Evolutionary conservation across 2,113 vertebrate species (phyloP), one percentile per base, ranked within the genome.

Genomic region (Perognathus longimembris): DNA sequence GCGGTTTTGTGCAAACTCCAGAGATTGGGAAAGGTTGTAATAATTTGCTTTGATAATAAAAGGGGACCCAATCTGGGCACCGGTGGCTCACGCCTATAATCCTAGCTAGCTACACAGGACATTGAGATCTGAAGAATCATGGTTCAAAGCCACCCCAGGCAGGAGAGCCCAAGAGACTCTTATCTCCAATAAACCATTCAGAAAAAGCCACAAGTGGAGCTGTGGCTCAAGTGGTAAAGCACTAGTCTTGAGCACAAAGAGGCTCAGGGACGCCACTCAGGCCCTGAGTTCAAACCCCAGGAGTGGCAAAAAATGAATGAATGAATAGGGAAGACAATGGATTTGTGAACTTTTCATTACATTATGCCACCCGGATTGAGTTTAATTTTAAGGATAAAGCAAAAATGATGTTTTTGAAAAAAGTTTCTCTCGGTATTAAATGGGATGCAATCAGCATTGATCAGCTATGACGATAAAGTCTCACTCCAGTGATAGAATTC

Each of bases 311-410:
- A 54, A 54, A 54, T 54, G 17, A 11, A 54, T 54, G 17, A 54
- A 54, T 54, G 17, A 54, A 54, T 45, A 54, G 50, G 50, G 50
- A 15, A 81, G 14, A 17, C n/a, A 38, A 73, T 32, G 4, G 40
- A 67, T 63, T 50, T 89, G 26, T 76, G 75, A 94, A 63, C 10
- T 61, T 92, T 30, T 70, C 74, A 90, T 11, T 73, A 90, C 18
- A 79, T 5, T 74, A 24, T 22, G 64, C 79, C 90, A 78, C 45
- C 42, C 70, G 80, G 61, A 57, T 91, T 38, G 57, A 74, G 42
- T 84, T 54, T 57, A 79, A n/a, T 21, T 87, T 66, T 74, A 94
- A 85, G 64, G 6, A 76, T 79, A 89, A 89, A 88, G 73, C 4
- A 79, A 71, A 82, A 80, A 86, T 42, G 59, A 93, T 82, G 12